A percentile compares a stretch with the other conserved stretches of the same genome.
These are phyloP conservation scores for Eciton burchellii DNA, from an alignment of 1,140 invertebrate genomes.

Conservation along the genomic window DNA sequence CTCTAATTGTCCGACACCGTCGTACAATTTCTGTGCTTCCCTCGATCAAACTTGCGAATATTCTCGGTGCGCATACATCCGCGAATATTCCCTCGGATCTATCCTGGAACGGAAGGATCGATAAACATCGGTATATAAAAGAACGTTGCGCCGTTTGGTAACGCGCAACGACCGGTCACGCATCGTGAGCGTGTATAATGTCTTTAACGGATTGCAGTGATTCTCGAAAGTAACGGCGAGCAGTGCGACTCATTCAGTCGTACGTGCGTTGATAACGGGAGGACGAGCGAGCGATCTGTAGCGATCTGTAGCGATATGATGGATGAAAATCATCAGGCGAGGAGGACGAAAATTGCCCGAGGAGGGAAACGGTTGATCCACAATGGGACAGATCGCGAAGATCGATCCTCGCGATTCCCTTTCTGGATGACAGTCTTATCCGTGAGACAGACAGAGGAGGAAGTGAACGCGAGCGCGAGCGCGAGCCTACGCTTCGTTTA, in stretches of 20 bases:
- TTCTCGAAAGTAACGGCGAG: slow-evolving; percentile 61
- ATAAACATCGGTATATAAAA: slow-evolving; percentile 20
- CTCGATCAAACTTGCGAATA: slow-evolving; percentile 10
- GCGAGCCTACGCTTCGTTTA: background rate
- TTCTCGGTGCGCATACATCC: background rate
- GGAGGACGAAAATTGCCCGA: too few species aligned
- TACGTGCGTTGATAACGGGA: slow-evolving; percentile 16
- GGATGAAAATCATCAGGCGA: too few species aligned
- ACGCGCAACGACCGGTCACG: slow-evolving; percentile 51
- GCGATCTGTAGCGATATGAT: background rate
- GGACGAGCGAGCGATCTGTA: background rate
- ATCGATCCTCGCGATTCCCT: background rate
- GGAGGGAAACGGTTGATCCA: too few species aligned
- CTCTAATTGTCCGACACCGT: slow-evolving; percentile 15
- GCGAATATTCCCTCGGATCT: background rate
- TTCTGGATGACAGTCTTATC: background rate
- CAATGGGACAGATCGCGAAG: too few species aligned
- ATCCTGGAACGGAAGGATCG: background rate
- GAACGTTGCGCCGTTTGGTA: slow-evolving; percentile 50
- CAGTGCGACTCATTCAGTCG: slow-evolving; percentile 48
- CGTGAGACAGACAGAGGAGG: background rate
- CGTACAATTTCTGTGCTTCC: slow-evolving; percentile 12
- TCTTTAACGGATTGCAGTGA: slow-evolving; percentile 60
- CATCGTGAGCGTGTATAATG: slow-evolving; percentile 60
- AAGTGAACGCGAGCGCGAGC: too few species aligned